Evolutionary conservation across 1,140 invertebrate species (phyloP).

Genomic region (Achatina immaculata): DNA sequence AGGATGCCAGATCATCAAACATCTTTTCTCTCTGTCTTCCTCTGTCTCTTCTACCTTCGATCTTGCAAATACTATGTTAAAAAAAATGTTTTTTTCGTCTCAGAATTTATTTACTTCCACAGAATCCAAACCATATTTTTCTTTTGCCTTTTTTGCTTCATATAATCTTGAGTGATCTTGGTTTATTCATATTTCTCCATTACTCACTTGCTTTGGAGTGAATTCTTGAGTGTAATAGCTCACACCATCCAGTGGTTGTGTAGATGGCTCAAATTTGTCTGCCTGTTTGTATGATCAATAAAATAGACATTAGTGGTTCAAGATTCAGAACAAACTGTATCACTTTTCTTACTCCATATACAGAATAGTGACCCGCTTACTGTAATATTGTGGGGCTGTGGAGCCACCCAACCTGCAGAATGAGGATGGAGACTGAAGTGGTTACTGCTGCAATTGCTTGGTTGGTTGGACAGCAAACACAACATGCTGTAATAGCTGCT

Average conservation of each 20-base stretch:
- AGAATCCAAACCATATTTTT: neutral
- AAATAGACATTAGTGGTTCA: too few relatives aligned
- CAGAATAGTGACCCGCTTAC: neutral
- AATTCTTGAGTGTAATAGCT: conserved; percentile 61
- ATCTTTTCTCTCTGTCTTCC: too few relatives aligned
- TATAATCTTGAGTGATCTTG: too few relatives aligned
- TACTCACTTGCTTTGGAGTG: conserved; percentile 52
- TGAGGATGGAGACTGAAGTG: too few relatives aligned
- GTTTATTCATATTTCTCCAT: too few relatives aligned
- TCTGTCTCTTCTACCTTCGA: too few relatives aligned
- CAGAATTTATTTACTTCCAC: neutral
- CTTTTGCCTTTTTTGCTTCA: neutral
- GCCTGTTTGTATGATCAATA: conserved; percentile 45
- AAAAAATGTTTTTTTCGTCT: too few relatives aligned
- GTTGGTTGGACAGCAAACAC: neutral
- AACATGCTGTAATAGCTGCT: too few relatives aligned
- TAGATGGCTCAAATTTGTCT: conserved; percentile 52
- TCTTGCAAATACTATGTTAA: too few relatives aligned
- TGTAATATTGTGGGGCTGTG: neutral
- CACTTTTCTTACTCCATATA: neutral
- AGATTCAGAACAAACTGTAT: neutral
- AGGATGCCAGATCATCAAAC: too few relatives aligned
- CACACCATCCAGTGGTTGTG: conserved; percentile 48
- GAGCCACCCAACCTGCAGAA: too few relatives aligned
- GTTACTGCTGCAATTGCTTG: too few relatives aligned